Evolutionary conservation across 2,113 vertebrate genomes (phyloP).

Genomic region (Osmerus mordax): DNA sequence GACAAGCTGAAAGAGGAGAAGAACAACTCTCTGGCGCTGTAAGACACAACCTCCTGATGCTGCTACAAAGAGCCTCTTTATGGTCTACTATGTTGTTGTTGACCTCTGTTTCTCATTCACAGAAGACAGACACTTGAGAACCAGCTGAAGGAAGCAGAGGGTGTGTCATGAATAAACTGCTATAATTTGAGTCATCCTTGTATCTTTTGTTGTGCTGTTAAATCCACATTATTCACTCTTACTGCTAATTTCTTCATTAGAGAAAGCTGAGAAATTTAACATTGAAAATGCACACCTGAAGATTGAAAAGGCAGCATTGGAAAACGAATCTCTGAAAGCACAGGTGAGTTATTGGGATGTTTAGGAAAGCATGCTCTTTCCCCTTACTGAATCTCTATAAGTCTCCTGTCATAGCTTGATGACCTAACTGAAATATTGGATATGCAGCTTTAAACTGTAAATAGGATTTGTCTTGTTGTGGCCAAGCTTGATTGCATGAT

Average conservation of each 20-base stretch:
- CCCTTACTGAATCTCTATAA: background rate
- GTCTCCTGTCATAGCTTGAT: too few relatives aligned
- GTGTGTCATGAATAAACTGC: slow-evolving; percentile 61
- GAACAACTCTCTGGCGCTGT: slow-evolving; percentile 71
- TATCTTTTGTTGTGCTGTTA: background rate
- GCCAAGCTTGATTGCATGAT: background rate
- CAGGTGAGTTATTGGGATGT: slow-evolving; percentile 71
- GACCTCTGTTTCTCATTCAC: slow-evolving; percentile 22
- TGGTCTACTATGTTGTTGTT: too few relatives aligned
- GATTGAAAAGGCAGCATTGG: slow-evolving; percentile 79
- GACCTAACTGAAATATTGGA: background rate
- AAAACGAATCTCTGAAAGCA: slow-evolving; percentile 79
- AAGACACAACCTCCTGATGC: slow-evolving; percentile 48
- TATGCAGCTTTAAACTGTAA: background rate
- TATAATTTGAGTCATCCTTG: background rate
- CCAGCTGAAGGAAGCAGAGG: slow-evolving; percentile 81
- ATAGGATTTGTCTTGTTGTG: too few relatives aligned
- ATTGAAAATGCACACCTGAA: slow-evolving; percentile 79
- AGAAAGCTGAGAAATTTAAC: slow-evolving; percentile 71
- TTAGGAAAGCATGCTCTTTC: background rate
- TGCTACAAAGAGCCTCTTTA: too few relatives aligned
- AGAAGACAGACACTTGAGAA: slow-evolving; percentile 84
- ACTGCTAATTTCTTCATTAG: slow-evolving; percentile 51
- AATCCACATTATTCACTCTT: background rate
- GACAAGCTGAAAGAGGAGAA: slow-evolving; percentile 79